Evolutionary conservation across 2,888 invertebrate genomes (phyloP).

Genomic region (Glaucopsyche alexis): DNA sequence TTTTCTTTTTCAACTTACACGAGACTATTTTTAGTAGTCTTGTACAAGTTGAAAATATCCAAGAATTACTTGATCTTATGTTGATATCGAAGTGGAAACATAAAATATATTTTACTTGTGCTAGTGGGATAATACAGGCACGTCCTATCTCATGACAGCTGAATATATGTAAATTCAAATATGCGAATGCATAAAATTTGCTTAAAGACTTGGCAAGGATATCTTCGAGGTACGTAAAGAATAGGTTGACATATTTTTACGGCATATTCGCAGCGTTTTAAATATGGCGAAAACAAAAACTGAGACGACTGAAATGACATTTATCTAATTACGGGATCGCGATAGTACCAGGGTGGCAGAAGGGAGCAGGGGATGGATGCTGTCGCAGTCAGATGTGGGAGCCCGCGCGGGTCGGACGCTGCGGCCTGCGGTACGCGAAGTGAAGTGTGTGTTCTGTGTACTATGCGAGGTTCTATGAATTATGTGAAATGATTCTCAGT

Average conservation of each 20-base stretch:
- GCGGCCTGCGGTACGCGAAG: conserved; percentile 18
- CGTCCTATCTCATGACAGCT: conserved; percentile 34
- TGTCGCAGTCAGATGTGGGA: conserved; percentile 56
- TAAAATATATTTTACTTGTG: conserved; percentile 19
- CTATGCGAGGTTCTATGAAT: conserved; percentile 33
- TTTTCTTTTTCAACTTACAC: too few species aligned
- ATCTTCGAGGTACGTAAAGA: neutral
- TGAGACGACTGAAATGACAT: conserved; percentile 74
- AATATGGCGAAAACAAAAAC: conserved; percentile 48
- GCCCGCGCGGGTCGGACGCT: conserved; percentile 42
- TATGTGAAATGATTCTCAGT: conserved; percentile 50
- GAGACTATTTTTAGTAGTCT: neutral
- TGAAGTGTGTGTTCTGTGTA: conserved; percentile 36
- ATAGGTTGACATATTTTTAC: neutral
- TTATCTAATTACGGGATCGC: conserved; percentile 77
- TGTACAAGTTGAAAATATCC: neutral
- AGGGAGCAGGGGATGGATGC: conserved; percentile 48
- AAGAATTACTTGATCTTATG: neutral
- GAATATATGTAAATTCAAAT: conserved; percentile 28
- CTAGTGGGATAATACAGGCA: conserved; percentile 20
- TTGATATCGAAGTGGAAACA: neutral
- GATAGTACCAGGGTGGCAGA: conserved; percentile 59
- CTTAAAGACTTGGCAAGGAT: conserved; percentile 28
- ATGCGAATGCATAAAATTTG: conserved; percentile 29
- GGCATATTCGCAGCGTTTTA: conserved; percentile 40